Conservation (phyloP, 1,140 invertebrate genomes). For the Dreissena rostriformis region DNA sequence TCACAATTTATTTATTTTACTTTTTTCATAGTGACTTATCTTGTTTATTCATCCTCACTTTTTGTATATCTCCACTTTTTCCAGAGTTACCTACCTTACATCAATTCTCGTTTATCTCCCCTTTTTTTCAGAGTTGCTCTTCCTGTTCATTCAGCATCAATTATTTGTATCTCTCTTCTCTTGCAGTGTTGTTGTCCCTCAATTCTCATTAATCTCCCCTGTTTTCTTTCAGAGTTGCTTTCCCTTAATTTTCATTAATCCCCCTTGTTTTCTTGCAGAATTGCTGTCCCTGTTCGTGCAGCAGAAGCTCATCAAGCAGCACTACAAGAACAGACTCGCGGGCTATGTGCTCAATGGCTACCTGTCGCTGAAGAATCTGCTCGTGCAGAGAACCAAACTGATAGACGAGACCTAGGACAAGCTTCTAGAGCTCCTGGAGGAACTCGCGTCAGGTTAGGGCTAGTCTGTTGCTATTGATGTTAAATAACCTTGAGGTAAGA, state of each 20-base stretch:
- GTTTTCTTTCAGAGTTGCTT: too few species aligned
- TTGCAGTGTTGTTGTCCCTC: too few species aligned
- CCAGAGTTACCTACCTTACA: too few species aligned
- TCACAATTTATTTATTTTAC: background rate
- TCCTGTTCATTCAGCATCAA: conserved; percentile 85
- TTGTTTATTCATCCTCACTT: too few species aligned
- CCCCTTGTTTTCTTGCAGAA: conserved; percentile 86
- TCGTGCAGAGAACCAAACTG: conserved; percentile 96
- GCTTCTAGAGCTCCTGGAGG: conserved; percentile 95
- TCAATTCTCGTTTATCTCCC: background rate
- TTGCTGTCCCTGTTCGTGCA: conserved; percentile 89
- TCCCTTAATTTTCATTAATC: background rate
- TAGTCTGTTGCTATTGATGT: too few species aligned
- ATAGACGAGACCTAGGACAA: conserved; percentile 99
- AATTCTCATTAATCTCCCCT: background rate
- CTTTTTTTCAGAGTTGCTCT: conserved; percentile 90
- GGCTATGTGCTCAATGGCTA: conserved; percentile 96
- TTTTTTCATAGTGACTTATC: background rate
- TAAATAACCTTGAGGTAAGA: too few species aligned
- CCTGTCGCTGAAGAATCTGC: conserved; percentile 92
- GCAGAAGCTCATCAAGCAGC: conserved; percentile 88
- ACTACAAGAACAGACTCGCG: conserved; percentile 94
- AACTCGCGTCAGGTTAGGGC: conserved; percentile 93
- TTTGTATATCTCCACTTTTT: too few species aligned
- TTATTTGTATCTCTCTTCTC: too few species aligned